phyloP scores from a whole-genome alignment of 2,113 vertebrate species.

The Marmota flaviventris region DNA sequence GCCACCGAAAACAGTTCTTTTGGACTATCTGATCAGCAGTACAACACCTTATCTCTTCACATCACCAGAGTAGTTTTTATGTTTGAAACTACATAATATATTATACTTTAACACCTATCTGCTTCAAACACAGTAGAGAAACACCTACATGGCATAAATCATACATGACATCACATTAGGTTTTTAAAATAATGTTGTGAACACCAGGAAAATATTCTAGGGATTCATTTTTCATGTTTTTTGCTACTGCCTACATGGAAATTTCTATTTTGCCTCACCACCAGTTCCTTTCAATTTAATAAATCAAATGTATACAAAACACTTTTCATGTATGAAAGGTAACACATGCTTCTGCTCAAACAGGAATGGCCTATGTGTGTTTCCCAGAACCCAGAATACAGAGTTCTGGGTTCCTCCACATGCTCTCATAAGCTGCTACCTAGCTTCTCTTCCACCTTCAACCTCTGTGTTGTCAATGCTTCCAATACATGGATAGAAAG shows the following conservation, averaged over 20 bases:
- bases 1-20: slow-evolving; percentile 54
- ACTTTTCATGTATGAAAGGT: slow-evolving; percentile 39
- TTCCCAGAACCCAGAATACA: not conserved
- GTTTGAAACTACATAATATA: slow-evolving; percentile 74
- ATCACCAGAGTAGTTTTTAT: slow-evolving; percentile 64
- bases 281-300: slow-evolving; percentile 74
- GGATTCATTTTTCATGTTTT: slow-evolving; percentile 79
- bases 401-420: not conserved
- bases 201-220: slow-evolving; percentile 41
- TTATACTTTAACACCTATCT: slow-evolving; percentile 75
- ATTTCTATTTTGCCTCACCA: slow-evolving; percentile 66
- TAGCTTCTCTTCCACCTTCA: not conserved
- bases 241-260: slow-evolving; percentile 65
- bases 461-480: not conserved
- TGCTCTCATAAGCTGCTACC: not conserved
- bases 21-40: slow-evolving; percentile 65
- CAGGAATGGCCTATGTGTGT: not conserved
- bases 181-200: slow-evolving; percentile 83
- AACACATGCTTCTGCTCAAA: not conserved
- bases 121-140: slow-evolving; percentile 78
- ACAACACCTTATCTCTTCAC: slow-evolving; percentile 73
- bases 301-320: slow-evolving; percentile 60
- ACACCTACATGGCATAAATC: slow-evolving; percentile 82
- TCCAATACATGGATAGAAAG: not conserved
- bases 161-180: slow-evolving; percentile 80